Evolutionary conservation across 2,113 vertebrate species (phyloP).

Genomic region (Syngnathoides biaculeatus): DNA sequence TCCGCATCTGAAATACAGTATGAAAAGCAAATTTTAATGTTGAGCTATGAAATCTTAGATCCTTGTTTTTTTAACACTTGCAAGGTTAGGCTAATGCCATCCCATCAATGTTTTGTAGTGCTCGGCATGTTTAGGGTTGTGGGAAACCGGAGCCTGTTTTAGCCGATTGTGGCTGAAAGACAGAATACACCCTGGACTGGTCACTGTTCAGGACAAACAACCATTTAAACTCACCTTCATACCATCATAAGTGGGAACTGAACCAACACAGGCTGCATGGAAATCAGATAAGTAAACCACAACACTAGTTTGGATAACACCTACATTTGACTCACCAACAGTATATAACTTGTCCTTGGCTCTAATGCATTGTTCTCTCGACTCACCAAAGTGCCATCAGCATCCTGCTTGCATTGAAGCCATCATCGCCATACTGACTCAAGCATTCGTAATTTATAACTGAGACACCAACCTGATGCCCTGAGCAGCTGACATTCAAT

Average conservation of each 20-base stretch:
- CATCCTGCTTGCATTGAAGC: constrained; percentile 64
- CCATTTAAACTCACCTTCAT: too few species aligned
- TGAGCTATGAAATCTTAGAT: too few species aligned
- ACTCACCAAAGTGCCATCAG: background rate
- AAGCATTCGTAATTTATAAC: constrained; percentile 72
- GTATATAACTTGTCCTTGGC: constrained; percentile 17
- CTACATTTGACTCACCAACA: constrained; percentile 13
- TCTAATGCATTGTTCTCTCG: constrained; percentile 48
- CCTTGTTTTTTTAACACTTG: too few species aligned
- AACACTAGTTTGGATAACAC: background rate
- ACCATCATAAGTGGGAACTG: background rate
- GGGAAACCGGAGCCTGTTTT: too few species aligned
- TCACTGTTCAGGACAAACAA: too few species aligned
- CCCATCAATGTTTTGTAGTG: too few species aligned
- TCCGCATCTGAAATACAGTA: too few species aligned
- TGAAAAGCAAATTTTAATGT: too few species aligned
- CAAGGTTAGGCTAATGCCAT: too few species aligned
- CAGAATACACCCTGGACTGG: too few species aligned
- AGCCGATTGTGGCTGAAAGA: too few species aligned
- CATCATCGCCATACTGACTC: constrained; percentile 79
- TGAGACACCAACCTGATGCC: constrained; percentile 74
- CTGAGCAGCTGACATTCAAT: constrained; percentile 74
- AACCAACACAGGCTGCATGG: background rate
- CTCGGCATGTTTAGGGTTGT: too few species aligned
- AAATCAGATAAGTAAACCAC: background rate